These are phyloP conservation scores for Desmophyllum pertusum DNA, from an alignment of 92 coral and sea anemone species.

Conservation along the genomic window DNA sequence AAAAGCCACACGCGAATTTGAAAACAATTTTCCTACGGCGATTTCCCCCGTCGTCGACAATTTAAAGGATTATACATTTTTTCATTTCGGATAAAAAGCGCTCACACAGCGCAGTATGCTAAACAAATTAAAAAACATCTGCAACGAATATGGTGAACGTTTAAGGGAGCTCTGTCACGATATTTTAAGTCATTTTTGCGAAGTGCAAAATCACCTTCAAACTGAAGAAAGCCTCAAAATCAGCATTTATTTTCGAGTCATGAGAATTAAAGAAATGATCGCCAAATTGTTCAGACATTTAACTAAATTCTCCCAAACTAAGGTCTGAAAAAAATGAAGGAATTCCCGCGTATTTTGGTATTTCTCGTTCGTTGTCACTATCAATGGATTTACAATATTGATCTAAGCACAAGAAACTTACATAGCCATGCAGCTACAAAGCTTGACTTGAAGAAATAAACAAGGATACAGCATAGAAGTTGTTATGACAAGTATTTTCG, in stretches of 20 bases:
- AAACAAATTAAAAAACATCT: not conserved
- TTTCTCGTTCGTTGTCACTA: not conserved
- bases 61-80: not conserved
- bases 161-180: too few relatives aligned
- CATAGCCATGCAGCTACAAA: not conserved
- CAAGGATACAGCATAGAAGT: not conserved
- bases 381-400: not conserved
- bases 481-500: not conserved
- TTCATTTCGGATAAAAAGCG: not conserved
- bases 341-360: not conserved
- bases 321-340: not conserved
- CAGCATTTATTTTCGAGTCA: too few relatives aligned
- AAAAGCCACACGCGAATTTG: not conserved
- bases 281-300: too few relatives aligned
- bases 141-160: not conserved
- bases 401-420: not conserved
- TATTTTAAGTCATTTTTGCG: too few relatives aligned
- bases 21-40: slow-evolving; percentile 3
- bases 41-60: not conserved
- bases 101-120: not conserved
- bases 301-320: too few relatives aligned
- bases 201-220: too few relatives aligned
- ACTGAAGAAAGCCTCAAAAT: too few relatives aligned
- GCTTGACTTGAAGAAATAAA: not conserved
- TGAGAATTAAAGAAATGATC: too few relatives aligned